These are phyloP conservation scores for Muraenolepis orangiensis DNA, from an alignment of 2,797 vertebrate species.

Conservation along the genomic window DNA sequence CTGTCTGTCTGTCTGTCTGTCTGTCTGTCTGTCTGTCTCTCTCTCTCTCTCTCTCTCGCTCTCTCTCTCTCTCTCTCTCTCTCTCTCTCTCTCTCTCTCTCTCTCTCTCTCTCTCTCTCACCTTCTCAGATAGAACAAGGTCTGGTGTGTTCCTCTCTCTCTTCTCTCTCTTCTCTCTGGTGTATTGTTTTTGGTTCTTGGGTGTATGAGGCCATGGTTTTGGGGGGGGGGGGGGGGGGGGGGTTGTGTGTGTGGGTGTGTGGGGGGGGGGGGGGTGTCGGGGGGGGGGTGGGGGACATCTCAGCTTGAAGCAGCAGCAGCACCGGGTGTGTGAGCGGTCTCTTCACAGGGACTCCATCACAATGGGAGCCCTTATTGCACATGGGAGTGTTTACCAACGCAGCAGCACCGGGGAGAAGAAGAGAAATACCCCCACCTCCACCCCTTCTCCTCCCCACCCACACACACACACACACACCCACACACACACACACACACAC, in stretches of 20 bases:
- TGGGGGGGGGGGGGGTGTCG: not conserved
- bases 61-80: too few relatives aligned
- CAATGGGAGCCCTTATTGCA: conserved; percentile 50
- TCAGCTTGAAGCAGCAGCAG: conserved; percentile 28
- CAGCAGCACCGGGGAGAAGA: conserved; percentile 43
- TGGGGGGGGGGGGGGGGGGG: not conserved
- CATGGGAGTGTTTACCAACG: conserved; percentile 58
- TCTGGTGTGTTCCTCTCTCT: not conserved
- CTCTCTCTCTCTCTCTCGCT: too few relatives aligned
- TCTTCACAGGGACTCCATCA: conserved; percentile 39
- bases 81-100: too few relatives aligned
- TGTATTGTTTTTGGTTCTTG: conserved; percentile 17
- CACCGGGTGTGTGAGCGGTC: conserved; percentile 5
- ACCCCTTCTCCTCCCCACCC: conserved; percentile 16
- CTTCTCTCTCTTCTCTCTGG: not conserved
- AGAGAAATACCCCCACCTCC: conserved; percentile 2
- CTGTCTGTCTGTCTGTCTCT: too few relatives aligned
- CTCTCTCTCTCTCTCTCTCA: too few relatives aligned
- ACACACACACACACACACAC: not conserved
- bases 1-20: too few relatives aligned
- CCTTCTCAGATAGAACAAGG: not conserved
- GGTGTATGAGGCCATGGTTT: conserved; percentile 5
- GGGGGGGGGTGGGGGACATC: conserved; percentile 20
- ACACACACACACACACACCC: not conserved
- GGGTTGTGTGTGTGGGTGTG: not conserved